A percentile compares a stretch with the other conserved stretches of the same genome.
These are phyloP conservation scores for Chrysolina oricalcia DNA, from an alignment of 2,888 invertebrate species.

Conservation along the genomic window DNA sequence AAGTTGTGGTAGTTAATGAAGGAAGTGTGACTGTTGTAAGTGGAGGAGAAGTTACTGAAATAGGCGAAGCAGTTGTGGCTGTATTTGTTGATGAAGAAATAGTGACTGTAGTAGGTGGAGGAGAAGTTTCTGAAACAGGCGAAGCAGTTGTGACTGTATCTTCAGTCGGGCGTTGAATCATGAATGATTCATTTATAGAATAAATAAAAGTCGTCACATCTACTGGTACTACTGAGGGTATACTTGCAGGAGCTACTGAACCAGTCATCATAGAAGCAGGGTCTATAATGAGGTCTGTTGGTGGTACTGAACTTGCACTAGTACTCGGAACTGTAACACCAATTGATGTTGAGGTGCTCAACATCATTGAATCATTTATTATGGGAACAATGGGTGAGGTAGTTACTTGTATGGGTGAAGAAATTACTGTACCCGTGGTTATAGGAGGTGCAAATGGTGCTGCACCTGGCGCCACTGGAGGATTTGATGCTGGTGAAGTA, in stretches of 20 bases:
- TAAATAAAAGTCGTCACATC: background rate
- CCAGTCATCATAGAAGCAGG: slow-evolving; percentile 3
- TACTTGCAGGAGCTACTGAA: background rate
- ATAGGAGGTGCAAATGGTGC: slow-evolving; percentile 1
- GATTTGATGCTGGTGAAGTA: slow-evolving; percentile 14
- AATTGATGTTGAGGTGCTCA: background rate
- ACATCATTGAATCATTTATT: slow-evolving; percentile 17
- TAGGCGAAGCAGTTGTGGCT: background rate
- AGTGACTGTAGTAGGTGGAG: background rate
- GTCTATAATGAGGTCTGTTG: background rate
- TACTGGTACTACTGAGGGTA: background rate
- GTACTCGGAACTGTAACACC: background rate
- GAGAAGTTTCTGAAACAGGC: background rate
- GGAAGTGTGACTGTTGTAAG: background rate
- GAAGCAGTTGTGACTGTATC: background rate
- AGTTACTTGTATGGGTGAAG: slow-evolving; percentile 1
- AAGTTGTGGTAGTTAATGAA: background rate
- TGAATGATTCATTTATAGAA: slow-evolving; percentile 2
- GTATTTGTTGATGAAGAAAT: no score
- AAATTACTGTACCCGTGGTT: background rate
- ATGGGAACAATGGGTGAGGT: slow-evolving; percentile 4
- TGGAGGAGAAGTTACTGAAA: background rate
- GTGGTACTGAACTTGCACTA: background rate
- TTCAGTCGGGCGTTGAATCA: background rate
- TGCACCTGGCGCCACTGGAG: slow-evolving; percentile 13